Conservation (phyloP, 2,888 invertebrate genomes). For the Bombyx huttoni region DNA sequence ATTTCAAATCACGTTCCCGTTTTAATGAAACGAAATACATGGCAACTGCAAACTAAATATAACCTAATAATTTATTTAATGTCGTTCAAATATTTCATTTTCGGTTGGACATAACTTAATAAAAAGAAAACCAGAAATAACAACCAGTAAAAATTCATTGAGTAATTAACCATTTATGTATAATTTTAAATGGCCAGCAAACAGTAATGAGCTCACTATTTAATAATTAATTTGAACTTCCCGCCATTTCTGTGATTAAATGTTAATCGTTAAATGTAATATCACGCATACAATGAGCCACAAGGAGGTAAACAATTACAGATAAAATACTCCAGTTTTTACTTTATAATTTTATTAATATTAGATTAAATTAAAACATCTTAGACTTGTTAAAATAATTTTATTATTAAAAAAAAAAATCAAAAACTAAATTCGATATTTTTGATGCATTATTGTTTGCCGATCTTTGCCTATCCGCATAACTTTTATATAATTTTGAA, state of each 20-base stretch:
- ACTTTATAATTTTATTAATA: background rate
- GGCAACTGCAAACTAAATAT: background rate
- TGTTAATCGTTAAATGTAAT: slow-evolving; percentile 5
- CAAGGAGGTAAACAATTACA: background rate
- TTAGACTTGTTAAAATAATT: too few species aligned
- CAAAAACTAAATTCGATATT: too few species aligned
- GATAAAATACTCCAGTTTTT: background rate
- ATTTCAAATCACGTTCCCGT: background rate
- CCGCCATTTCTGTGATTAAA: slow-evolving; percentile 7
- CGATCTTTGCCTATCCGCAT: too few species aligned
- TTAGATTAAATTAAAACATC: too few species aligned
- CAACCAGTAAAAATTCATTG: background rate
- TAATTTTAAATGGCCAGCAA: slow-evolving; percentile 4
- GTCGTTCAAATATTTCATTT: too few species aligned
- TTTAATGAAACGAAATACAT: background rate
- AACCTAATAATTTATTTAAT: too few species aligned
- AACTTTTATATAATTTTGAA: too few species aligned
- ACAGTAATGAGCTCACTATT: slow-evolving; percentile 3
- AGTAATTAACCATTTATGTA: slow-evolving; percentile 1
- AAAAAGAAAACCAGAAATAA: background rate
- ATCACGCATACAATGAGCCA: background rate
- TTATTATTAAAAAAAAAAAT: too few species aligned
- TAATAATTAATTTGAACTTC: slow-evolving; percentile 8
- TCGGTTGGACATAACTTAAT: too few species aligned
- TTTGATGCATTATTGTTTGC: too few species aligned